Conservation (phyloP, 2,113 vertebrate species). For the Alligator sinensis region DNA sequence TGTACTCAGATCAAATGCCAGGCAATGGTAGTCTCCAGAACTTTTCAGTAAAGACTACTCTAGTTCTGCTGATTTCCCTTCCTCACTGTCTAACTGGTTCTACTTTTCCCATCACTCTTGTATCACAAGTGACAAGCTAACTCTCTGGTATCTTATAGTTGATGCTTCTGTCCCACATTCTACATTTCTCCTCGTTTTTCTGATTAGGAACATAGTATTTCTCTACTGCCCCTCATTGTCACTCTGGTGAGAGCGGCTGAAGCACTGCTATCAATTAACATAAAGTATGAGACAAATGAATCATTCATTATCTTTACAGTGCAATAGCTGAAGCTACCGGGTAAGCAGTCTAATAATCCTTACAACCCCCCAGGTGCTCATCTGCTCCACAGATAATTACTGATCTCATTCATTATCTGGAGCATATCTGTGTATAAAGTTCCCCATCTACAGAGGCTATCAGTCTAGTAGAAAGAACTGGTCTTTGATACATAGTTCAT, state of each 20-base stretch:
- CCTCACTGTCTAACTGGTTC: neutral
- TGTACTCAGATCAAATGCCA: neutral
- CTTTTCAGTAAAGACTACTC: neutral
- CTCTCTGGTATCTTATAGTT: slow-evolving; percentile 8
- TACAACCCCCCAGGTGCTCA: slow-evolving; percentile 50
- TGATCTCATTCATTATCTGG: slow-evolving; percentile 51
- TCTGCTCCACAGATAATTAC: slow-evolving; percentile 33
- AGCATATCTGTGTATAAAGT: neutral
- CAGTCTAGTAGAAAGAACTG: slow-evolving; percentile 24
- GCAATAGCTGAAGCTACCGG: slow-evolving; percentile 42
- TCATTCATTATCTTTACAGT: slow-evolving; percentile 61
- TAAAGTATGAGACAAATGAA: slow-evolving; percentile 65
- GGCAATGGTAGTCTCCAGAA: neutral
- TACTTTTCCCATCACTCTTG: neutral
- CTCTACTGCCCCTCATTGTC: slow-evolving; percentile 19
- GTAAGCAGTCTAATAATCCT: slow-evolving; percentile 48
- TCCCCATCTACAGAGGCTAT: slow-evolving; percentile 38
- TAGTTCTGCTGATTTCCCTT: neutral
- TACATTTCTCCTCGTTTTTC: neutral
- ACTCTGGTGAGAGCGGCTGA: slow-evolving; percentile 21
- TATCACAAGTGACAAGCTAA: neutral
- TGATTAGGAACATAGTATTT: neutral
- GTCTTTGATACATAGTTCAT: neutral
- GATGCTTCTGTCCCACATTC: neutral
- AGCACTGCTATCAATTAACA: slow-evolving; percentile 61